Percentiles rank a stretch among this genome's conserved stretches.
These are phyloP conservation scores for Tetramorium bicarinatum DNA, from an alignment of 2,888 invertebrate species.

Conservation along the genomic window DNA sequence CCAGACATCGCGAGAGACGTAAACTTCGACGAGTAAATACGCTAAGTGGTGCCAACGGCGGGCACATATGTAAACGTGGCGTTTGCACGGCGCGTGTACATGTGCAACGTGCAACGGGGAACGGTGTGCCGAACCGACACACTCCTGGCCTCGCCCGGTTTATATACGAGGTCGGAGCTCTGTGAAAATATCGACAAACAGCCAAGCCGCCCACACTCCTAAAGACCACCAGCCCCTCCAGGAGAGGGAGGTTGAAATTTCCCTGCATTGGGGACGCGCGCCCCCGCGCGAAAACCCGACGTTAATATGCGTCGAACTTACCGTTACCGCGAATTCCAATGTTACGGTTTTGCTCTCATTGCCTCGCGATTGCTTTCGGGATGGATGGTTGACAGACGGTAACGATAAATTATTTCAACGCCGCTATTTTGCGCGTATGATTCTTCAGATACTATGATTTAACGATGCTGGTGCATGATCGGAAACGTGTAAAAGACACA, in stretches of 20 bases:
- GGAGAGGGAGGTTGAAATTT: slow-evolving; percentile 30
- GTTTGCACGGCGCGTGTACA: slow-evolving; percentile 13
- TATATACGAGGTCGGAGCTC: slow-evolving; percentile 51
- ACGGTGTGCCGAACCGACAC: slow-evolving; percentile 22
- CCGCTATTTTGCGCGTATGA: slow-evolving; percentile 2
- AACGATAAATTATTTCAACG: slow-evolving; percentile 35
- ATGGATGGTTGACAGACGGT: slow-evolving; percentile 34
- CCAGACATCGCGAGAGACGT: slow-evolving; percentile 59
- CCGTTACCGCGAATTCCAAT: slow-evolving; percentile 36
- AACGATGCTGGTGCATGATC: not conserved
- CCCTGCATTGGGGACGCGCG: slow-evolving; percentile 30
- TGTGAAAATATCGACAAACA: slow-evolving; percentile 53
- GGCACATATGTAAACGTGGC: slow-evolving; percentile 14
- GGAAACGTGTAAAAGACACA: not conserved
- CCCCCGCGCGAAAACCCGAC: slow-evolving; percentile 22
- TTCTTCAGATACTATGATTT: not conserved
- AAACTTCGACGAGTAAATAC: slow-evolving; percentile 71
- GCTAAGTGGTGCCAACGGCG: slow-evolving; percentile 67
- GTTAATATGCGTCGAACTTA: slow-evolving; percentile 53
- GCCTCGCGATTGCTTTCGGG: slow-evolving; percentile 23
- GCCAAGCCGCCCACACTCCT: slow-evolving; percentile 38
- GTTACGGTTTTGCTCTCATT: slow-evolving; percentile 43
- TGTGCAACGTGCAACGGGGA: not conserved
- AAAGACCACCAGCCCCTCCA: slow-evolving; percentile 38
- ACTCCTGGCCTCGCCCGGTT: slow-evolving; percentile 47